phyloP scores from a whole-genome alignment of 2,888 invertebrate species.

The Cephus spinipes region DNA sequence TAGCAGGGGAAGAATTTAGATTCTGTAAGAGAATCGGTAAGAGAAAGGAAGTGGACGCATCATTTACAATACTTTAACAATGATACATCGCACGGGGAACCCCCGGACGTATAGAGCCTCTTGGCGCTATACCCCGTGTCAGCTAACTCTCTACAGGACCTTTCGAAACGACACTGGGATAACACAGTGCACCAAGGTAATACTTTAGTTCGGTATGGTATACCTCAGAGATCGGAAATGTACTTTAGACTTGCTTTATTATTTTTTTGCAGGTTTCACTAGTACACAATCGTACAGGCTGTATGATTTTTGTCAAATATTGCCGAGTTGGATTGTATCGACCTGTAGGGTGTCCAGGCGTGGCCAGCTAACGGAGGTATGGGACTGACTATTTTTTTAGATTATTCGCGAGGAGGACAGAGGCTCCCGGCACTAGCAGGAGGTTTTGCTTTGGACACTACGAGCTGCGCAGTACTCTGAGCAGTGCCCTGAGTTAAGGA shows the following conservation, averaged over 20 bases:
- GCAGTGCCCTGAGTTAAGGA: conserved; percentile 57
- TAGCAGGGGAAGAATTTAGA: not conserved
- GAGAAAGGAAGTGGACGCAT: conserved; percentile 29
- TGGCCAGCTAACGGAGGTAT: not conserved
- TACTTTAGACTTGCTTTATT: not conserved
- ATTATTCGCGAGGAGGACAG: conserved; percentile 45
- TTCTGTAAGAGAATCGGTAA: not conserved
- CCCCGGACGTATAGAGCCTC: conserved; percentile 40
- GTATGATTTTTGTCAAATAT: not conserved
- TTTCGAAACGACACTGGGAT: not conserved
- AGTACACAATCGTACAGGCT: not conserved
- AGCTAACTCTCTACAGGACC: not conserved
- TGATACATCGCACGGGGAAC: conserved; percentile 50
- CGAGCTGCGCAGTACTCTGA: not conserved
- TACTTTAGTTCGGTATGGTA: not conserved
- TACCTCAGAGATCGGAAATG: not conserved
- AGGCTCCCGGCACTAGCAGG: conserved; percentile 8
- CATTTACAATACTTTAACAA: conserved; percentile 53
- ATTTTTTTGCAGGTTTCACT: not conserved
- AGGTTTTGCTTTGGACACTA: not conserved
- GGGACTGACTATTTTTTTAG: conserved; percentile 43
- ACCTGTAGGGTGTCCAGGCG: not conserved
- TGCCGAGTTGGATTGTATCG: not conserved
- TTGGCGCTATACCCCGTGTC: conserved; percentile 17
- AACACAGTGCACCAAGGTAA: not conserved